Conservation (phyloP, 2,888 invertebrate species). For the Rhamnusium bicolor region DNA sequence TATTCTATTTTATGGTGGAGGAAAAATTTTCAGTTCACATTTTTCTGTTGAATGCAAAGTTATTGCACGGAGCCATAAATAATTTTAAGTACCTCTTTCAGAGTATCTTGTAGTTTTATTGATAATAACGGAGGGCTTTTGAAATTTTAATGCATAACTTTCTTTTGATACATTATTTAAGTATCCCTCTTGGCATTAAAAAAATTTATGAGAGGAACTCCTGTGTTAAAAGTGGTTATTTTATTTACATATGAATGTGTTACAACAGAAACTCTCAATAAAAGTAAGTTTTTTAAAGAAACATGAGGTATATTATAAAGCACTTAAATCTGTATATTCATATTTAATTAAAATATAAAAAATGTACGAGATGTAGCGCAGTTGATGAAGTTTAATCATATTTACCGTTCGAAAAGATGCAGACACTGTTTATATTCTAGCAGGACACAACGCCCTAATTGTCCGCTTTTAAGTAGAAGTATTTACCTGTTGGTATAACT, state of each 20-base stretch:
- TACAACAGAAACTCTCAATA: conserved; percentile 9
- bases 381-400: no score
- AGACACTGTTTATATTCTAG: no score
- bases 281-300: neutral
- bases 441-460: no score
- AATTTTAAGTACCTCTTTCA: conserved; percentile 49
- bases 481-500: no score
- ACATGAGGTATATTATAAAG: neutral
- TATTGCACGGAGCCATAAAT: conserved; percentile 45
- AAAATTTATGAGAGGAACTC: conserved; percentile 33
- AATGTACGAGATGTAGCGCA: no score
- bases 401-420: no score
- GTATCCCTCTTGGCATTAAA: conserved; percentile 38
- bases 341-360: no score
- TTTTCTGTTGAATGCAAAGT: conserved; percentile 39
- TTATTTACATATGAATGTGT: conserved; percentile 25
- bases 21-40: conserved; percentile 29
- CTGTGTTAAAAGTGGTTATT: conserved; percentile 19
- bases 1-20: conserved; percentile 29
- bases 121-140: conserved; percentile 46
- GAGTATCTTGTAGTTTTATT: conserved; percentile 50
- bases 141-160: conserved; percentile 50
- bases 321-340: neutral
- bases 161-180: conserved; percentile 49
- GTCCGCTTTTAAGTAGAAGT: no score